These are phyloP conservation scores for Phoebastria nigripes DNA, from an alignment of 2,797 vertebrate genomes.

Conservation along the genomic window DNA sequence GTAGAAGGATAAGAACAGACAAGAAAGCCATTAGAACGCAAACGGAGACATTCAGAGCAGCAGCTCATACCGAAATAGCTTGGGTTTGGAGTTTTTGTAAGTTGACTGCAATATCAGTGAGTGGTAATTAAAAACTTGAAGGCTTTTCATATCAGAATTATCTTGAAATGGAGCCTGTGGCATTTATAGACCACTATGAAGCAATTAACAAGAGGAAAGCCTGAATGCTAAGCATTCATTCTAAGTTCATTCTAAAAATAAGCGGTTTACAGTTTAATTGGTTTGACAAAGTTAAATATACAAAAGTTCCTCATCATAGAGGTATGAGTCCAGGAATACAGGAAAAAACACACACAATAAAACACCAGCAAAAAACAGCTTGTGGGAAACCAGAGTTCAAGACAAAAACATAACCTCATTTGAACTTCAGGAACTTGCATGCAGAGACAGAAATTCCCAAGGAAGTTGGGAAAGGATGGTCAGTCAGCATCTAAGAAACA, in stretches of 20 bases:
- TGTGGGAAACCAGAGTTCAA: conserved; percentile 33
- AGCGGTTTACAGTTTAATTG: not conserved
- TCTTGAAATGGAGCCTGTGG: not conserved
- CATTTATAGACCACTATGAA: conserved; percentile 15
- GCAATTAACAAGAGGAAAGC: not conserved
- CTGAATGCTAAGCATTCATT: not conserved
- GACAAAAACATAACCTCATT: conserved; percentile 48
- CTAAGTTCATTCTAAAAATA: conserved; percentile 16
- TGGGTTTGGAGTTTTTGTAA: not conserved
- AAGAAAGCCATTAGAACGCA: not conserved
- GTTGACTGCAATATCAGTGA: not conserved
- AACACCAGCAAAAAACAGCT: not conserved
- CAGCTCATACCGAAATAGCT: not conserved
- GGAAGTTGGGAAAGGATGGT: not conserved
- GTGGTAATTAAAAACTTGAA: not conserved
- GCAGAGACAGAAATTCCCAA: conserved; percentile 36
- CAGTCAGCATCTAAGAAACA: conserved; percentile 26
- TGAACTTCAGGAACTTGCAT: conserved; percentile 44
- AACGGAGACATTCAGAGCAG: not conserved
- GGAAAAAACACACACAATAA: conserved; percentile 3
- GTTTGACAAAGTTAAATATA: conserved; percentile 3
- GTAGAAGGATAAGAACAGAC: not conserved
- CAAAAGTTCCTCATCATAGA: conserved; percentile 12
- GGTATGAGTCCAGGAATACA: not conserved
- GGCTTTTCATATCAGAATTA: conserved; percentile 12